Percentiles rank a stretch among this genome's conserved stretches.
Conservation (phyloP, 2,888 invertebrate genomes). For the Malthinus seriepunctatus region DNA sequence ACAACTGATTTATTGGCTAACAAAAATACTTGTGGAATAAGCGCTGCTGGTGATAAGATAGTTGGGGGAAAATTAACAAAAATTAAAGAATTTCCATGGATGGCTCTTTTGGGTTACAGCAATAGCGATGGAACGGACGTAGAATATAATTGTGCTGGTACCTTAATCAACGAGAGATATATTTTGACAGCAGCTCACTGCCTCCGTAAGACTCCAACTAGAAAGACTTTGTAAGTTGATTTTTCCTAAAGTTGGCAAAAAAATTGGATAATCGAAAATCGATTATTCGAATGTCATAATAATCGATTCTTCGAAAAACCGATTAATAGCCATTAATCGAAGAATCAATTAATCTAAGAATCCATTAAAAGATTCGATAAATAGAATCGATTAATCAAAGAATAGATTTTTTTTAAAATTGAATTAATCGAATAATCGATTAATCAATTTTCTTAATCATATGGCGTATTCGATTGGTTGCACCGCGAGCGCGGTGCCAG, state of each 20-base stretch:
- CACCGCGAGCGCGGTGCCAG: too few relatives aligned
- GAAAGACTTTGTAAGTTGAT: constrained; percentile 3
- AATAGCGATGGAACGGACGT: constrained; percentile 17
- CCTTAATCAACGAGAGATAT: constrained; percentile 55
- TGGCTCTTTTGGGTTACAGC: constrained; percentile 53
- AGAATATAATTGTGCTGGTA: constrained; percentile 56
- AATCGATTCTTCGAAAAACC: too few relatives aligned
- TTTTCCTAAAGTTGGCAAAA: too few relatives aligned
- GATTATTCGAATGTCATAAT: too few relatives aligned
- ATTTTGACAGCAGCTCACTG: constrained; percentile 30
- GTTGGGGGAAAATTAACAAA: constrained; percentile 48
- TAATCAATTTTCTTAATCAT: too few relatives aligned
- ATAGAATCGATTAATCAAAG: too few relatives aligned
- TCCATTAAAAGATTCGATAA: too few relatives aligned
- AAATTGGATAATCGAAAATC: too few relatives aligned
- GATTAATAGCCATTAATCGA: too few relatives aligned
- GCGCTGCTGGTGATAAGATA: constrained; percentile 4
- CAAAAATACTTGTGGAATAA: constrained; percentile 12
- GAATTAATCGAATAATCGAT: too few relatives aligned
- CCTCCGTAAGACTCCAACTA: constrained; percentile 37
- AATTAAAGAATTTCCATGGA: constrained; percentile 58
- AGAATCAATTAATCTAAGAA: too few relatives aligned
- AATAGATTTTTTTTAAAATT: background rate
- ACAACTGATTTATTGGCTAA: constrained; percentile 8
- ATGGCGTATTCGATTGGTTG: too few relatives aligned